A percentile compares a stretch with the other conserved stretches of the same genome.
Conservation (phyloP, 2,797 vertebrate genomes). For the Leptoclinus maculatus region DNA sequence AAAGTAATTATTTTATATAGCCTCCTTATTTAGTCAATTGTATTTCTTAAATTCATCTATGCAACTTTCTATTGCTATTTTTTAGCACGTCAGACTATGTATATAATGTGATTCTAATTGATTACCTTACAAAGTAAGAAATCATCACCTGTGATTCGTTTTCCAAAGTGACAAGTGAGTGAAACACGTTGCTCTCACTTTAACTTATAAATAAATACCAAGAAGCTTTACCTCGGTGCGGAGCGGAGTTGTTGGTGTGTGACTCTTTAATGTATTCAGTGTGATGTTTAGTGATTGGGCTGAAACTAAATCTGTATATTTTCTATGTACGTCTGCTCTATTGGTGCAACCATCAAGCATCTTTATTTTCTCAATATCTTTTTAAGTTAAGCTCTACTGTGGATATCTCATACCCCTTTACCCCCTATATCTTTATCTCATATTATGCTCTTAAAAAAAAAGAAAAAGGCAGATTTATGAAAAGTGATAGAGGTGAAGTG, state of each 20-base stretch:
- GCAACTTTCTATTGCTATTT: no score
- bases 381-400: neutral
- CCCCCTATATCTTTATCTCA: neutral
- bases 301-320: neutral
- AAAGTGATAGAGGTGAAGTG: conserved; percentile 1
- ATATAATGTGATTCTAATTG: neutral
- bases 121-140: neutral
- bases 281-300: neutral
- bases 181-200: neutral
- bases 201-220: neutral
- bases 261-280: neutral
- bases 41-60: neutral
- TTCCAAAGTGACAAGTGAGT: neutral
- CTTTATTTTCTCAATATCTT: neutral
- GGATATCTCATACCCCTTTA: neutral
- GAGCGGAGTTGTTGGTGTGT: neutral
- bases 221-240: neutral
- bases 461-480: neutral
- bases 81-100: neutral
- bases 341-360: neutral
- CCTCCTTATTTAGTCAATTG: neutral
- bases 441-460: neutral
- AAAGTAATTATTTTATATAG: neutral
- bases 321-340: neutral
- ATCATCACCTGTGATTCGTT: neutral